A percentile compares a stretch with the other conserved stretches of the same genome.
phyloP scores from a whole-genome alignment of 2,888 invertebrate genomes.

The Fragum whitleyi region DNA sequence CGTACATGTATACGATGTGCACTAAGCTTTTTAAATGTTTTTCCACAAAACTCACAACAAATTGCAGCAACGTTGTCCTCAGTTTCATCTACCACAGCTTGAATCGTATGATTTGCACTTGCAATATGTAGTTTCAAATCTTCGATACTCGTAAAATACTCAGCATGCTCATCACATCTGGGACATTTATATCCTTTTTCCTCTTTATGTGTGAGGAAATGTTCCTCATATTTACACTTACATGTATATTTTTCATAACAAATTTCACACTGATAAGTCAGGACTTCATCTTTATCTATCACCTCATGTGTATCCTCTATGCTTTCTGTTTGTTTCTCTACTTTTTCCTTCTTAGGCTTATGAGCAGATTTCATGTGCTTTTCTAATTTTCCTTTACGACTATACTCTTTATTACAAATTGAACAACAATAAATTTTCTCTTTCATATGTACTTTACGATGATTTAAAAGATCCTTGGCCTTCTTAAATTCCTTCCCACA shows the following conservation, averaged over 20 bases:
- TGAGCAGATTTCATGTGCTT: slow-evolving; percentile 10
- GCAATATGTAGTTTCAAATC: slow-evolving; percentile 12
- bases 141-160: slow-evolving; percentile 1
- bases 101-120: neutral
- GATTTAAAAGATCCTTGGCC: neutral
- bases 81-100: neutral
- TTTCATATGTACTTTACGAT: neutral
- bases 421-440: neutral
- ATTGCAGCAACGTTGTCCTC: neutral
- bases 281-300: neutral
- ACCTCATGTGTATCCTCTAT: neutral
- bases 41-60: neutral
- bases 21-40: neutral
- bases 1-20: slow-evolving; percentile 1
- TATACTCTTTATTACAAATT: slow-evolving; percentile 2
- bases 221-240: slow-evolving; percentile 4
- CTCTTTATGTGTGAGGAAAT: slow-evolving; percentile 10
- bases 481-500: slow-evolving; percentile 10
- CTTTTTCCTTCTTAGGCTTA: neutral
- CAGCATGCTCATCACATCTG: slow-evolving; percentile 5
- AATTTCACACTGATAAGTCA: slow-evolving; percentile 6
- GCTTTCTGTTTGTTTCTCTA: neutral
- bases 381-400: neutral
- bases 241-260: slow-evolving; percentile 2
- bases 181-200: slow-evolving; percentile 22